These are phyloP conservation scores for Salpingus planirostris DNA, from an alignment of 2,888 invertebrate genomes.

Conservation along the genomic window DNA sequence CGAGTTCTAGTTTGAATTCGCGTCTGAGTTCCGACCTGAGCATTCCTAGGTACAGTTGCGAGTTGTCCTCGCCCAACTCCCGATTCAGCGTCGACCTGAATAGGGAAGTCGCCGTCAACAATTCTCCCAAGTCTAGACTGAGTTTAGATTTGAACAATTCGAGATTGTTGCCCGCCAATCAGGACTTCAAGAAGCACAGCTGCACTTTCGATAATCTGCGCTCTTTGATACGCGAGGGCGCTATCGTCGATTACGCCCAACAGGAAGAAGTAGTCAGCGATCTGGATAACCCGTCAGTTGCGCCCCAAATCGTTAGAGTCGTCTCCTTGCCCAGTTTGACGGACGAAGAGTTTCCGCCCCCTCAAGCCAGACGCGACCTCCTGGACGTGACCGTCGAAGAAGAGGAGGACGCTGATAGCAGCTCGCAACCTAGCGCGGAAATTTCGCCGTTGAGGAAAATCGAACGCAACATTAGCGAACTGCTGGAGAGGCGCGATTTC, in stretches of 20 bases:
- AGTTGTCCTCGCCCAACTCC: conserved; percentile 53
- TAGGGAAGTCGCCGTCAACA: conserved; percentile 46
- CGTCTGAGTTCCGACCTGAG: conserved; percentile 49
- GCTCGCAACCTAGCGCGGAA: conserved; percentile 52
- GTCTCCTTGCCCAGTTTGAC: conserved; percentile 58
- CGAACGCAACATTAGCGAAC: conserved; percentile 63
- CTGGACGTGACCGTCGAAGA: conserved; percentile 64
- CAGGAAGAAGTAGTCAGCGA: conserved; percentile 55
- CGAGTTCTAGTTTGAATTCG: conserved; percentile 55
- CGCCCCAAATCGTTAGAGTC: conserved; percentile 60
- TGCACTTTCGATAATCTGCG: conserved; percentile 71
- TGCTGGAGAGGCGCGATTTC: conserved; percentile 46
- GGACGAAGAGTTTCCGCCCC: conserved; percentile 49
- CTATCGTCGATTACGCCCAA: conserved; percentile 48
- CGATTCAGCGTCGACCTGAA: conserved; percentile 61
- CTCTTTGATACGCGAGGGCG: conserved; percentile 62
- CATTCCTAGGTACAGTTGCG: conserved; percentile 47
- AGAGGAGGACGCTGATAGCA: conserved; percentile 56
- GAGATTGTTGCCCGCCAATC: conserved; percentile 43
- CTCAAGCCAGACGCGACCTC: conserved; percentile 45
- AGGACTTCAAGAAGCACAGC: conserved; percentile 62
- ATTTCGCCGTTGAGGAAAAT: conserved; percentile 62
- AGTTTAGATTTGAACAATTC: conserved; percentile 53
- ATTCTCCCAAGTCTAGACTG: conserved; percentile 51
- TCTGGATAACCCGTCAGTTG: conserved; percentile 47